phyloP scores from a whole-genome alignment of 2,888 invertebrate genomes.

The Stegophylla sp. region DNA sequence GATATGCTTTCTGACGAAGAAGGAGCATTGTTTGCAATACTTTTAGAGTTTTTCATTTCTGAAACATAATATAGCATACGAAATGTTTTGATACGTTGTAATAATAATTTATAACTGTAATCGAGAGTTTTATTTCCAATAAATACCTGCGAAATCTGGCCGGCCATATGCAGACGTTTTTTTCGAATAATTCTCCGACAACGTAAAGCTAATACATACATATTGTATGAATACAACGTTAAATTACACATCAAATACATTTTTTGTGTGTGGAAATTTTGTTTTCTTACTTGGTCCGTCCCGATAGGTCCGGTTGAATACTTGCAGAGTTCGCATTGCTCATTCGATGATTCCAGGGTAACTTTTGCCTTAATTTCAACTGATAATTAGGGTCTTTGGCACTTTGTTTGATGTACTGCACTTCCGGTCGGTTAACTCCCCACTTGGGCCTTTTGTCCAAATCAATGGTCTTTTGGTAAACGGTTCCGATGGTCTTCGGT shows the following conservation, averaged over 20 bases:
- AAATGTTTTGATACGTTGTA: too few relatives aligned
- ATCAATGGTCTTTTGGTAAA: conserved; percentile 51
- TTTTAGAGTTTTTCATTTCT: conserved; percentile 47
- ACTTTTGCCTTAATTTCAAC: conserved; percentile 72
- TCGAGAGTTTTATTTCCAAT: background rate
- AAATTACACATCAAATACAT: background rate
- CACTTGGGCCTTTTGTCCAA: conserved; percentile 65
- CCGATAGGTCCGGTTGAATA: conserved; percentile 14
- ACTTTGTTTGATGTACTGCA: conserved; percentile 86
- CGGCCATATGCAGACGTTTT: conserved; percentile 27
- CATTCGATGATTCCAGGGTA: conserved; percentile 10
- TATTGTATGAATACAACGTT: background rate
- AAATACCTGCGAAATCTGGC: conserved; percentile 48
- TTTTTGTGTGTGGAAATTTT: background rate
- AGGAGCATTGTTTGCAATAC: conserved; percentile 6
- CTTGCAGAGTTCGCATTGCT: conserved; percentile 21
- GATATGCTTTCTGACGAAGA: conserved; percentile 39
- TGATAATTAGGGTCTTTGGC: conserved; percentile 87
- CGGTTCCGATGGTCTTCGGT: conserved; percentile 14
- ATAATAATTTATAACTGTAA: too few relatives aligned
- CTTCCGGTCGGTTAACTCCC: conserved; percentile 71
- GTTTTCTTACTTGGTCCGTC: background rate
- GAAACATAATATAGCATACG: background rate
- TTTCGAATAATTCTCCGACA: conserved; percentile 30
- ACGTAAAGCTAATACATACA: background rate